These are phyloP conservation scores for Arenaria interpres DNA, from an alignment of 2,113 vertebrate genomes.

Conservation along the genomic window DNA sequence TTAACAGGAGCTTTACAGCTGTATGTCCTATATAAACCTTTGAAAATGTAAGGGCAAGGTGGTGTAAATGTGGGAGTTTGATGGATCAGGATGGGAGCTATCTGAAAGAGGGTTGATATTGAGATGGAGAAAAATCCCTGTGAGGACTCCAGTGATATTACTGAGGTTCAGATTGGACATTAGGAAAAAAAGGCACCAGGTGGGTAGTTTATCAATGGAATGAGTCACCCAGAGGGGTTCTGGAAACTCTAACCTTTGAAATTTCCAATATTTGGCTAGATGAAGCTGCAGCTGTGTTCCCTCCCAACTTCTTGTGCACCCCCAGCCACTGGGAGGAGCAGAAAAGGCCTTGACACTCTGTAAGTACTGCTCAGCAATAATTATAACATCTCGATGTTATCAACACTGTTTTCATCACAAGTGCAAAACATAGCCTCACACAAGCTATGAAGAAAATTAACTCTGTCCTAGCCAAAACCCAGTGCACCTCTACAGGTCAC, in stretches of 20 bases:
- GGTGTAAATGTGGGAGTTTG: not conserved
- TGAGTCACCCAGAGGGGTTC: not conserved
- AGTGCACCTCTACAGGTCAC: not conserved
- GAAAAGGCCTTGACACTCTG: not conserved
- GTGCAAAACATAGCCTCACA: rapidly evolving
- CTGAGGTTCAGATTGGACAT: not conserved
- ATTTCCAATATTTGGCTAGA: not conserved
- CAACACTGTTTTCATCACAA: not conserved
- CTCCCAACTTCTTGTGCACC: not conserved
- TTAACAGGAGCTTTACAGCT: conserved; percentile 11
- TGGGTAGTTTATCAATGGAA: not conserved
- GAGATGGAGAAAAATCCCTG: not conserved
- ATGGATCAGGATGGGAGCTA: not conserved
- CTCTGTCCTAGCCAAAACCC: not conserved
- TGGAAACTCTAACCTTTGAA: not conserved
- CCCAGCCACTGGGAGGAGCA: not conserved
- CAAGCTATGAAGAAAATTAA: not conserved
- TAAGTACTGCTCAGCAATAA: not conserved
- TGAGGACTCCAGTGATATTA: not conserved
- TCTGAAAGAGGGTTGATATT: not conserved
- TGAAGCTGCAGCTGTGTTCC: not conserved
- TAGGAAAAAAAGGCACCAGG: not conserved
- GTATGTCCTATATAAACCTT: conserved; percentile 2
- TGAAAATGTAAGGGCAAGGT: not conserved
- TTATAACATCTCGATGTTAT: not conserved